Base-by-base conservation (phyloP, 2,113 vertebrate genomes). In the Neodon shergylaensis region DNA sequence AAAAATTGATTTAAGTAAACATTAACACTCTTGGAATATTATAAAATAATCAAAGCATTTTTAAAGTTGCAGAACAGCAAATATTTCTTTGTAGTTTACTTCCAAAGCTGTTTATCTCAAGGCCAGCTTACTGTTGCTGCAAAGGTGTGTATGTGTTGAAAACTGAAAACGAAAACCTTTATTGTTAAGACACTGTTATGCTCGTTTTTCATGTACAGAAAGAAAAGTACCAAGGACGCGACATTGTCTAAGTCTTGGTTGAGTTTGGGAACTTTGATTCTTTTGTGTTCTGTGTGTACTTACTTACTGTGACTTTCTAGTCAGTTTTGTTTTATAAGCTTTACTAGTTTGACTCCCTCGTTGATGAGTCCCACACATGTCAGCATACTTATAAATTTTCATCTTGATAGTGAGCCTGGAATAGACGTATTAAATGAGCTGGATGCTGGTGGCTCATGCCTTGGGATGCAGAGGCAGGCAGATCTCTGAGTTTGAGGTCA, bases 21-120 rank as follows among this genome's bases (percentile, higher is more conserved):
- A 33, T 28, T 86, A 44, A 54, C 22, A 79, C 79, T 95, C 36
- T 90, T 42, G 85, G 22, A 70, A 58, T 74, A 78, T 58, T 89
- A 39, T 73, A 91, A 91, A 94, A 85, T 63, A 66, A 65, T 92
- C 52, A 68, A 81, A 81, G 70, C 31, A 79, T 70, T 76, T 54
- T 58, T 88, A 33, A 93, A 91, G 28, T 90, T 87, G 16, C n/a
- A 96, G 79, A 95, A 36, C 61, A 73, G 42, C 74, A 73, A 70
- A 16, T 83, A 72, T 42, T 91, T 93, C 36, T 95, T 93, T 95
- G 33, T 92, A 84, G 81, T 76, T 88, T 76, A 68, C 33, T 28
- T 96, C 44, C 85, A 68, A 3, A 68, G 92, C 81, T 26, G 63
- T 88, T 39, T 92, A 76, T 88, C 92, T 24, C 42, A 81, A 49